These are phyloP conservation scores for Polyergus mexicanus DNA, from an alignment of 1,140 invertebrate genomes.

Conservation along the genomic window DNA sequence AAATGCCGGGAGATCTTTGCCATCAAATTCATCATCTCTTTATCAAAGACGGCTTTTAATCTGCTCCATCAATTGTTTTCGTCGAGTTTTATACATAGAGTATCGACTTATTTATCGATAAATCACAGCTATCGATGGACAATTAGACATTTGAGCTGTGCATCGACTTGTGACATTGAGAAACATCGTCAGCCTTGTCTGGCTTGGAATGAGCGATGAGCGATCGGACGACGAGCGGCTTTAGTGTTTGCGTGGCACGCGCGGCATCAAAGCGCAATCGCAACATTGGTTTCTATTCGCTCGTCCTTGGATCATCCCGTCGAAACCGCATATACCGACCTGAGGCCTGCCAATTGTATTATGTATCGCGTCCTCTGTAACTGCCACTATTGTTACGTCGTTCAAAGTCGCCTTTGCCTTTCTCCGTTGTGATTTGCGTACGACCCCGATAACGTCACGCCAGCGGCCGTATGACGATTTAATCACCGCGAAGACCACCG, in stretches of 20 bases:
- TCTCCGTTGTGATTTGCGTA: conserved; percentile 69
- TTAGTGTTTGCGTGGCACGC: conserved; percentile 70
- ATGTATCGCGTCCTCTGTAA: conserved; percentile 67
- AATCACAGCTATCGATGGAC: conserved; percentile 45
- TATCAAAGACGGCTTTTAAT: neutral
- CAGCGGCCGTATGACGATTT: conserved; percentile 55
- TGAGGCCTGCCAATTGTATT: conserved; percentile 67
- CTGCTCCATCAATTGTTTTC: neutral
- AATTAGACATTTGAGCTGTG: conserved; percentile 14
- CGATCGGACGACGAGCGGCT: conserved; percentile 74
- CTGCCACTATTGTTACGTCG: conserved; percentile 70
- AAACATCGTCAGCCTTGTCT: conserved; percentile 44
- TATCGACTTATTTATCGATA: neutral
- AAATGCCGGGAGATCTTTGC: neutral
- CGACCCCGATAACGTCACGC: conserved; percentile 67
- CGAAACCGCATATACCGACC: conserved; percentile 67
- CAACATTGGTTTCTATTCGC: conserved; percentile 59
- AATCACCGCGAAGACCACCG: conserved; percentile 56
- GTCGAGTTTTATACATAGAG: neutral
- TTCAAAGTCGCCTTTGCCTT: conserved; percentile 74
- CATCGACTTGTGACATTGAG: conserved; percentile 33
- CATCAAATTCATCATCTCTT: conserved; percentile 8
- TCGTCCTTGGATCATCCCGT: conserved; percentile 71
- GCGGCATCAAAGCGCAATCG: conserved; percentile 69
- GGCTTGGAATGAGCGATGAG: conserved; percentile 69